These are phyloP conservation scores for Microchirus variegatus DNA, from an alignment of 2,797 vertebrate genomes.

Conservation along the genomic window DNA sequence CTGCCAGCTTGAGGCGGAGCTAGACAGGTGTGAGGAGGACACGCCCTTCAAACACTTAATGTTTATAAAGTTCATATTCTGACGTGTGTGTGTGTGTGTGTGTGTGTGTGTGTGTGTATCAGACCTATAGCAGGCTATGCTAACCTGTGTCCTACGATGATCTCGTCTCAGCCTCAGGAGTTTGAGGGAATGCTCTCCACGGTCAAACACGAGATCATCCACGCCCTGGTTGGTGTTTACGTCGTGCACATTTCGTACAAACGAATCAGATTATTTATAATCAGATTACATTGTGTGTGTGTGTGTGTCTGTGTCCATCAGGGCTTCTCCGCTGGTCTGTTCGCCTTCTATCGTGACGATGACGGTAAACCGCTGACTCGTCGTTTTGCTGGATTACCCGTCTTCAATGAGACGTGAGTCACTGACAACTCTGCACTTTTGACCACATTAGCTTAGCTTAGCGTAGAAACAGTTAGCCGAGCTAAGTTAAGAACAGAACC, in stretches of 20 bases:
- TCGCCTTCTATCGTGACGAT: constrained; percentile 95
- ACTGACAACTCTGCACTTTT: background rate
- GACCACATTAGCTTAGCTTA: too few relatives aligned
- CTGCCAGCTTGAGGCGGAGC: constrained; percentile 95
- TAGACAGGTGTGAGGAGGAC: constrained; percentile 85
- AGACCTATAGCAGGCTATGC: constrained; percentile 97
- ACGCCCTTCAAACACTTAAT: too few relatives aligned
- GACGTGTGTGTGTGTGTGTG: constrained; percentile 7
- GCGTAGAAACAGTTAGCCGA: too few relatives aligned
- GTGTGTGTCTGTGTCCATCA: constrained; percentile 64
- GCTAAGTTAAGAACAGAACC: too few relatives aligned
- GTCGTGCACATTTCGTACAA: too few relatives aligned
- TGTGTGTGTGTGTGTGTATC: constrained; percentile 6
- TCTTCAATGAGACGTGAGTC: constrained; percentile 92
- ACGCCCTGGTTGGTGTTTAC: constrained; percentile 89
- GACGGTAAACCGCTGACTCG: constrained; percentile 92
- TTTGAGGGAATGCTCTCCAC: constrained; percentile 96
- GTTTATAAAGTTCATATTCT: too few relatives aligned
- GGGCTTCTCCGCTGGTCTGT: constrained; percentile 97
- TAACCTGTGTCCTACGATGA: constrained; percentile 97
- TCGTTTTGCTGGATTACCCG: constrained; percentile 90
- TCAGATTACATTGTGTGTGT: background rate
- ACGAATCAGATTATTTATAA: too few relatives aligned
- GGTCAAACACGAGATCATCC: constrained; percentile 97
- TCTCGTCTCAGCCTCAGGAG: constrained; percentile 93